Base-by-base conservation (phyloP, 2,888 invertebrate genomes). In the Sinohyriopsis cumingii region DNA sequence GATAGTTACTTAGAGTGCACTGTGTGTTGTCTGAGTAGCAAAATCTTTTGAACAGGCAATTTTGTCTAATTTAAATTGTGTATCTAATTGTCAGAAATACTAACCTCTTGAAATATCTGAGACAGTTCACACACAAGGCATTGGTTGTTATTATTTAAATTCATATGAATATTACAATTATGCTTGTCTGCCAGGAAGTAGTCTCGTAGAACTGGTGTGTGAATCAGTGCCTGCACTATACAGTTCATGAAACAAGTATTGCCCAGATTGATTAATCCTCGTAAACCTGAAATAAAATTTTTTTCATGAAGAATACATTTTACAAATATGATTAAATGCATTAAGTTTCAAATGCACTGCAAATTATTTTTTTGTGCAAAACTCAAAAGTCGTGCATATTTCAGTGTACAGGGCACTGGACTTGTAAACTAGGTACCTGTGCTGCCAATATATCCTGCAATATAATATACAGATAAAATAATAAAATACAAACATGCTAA, bases 191-290 rank as follows among this genome's bases (percentile, higher is more conserved):
- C 95, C 81, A 99, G 92, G 90, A 99, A 98, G 91, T 96, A 99
- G 90, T 99, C 98, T 76, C 98, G 92, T 68, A 99, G 91, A 57
- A 98, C 91, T 1, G 98, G 98, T 5, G 98, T 98, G 90, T 99
- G 98, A 81, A 97, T 96, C 81, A 99, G 90, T 0, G 97, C 96
- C 92, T 97, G 96, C 18, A 99, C 95, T 84, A 99, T 97, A 88
- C 97, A 97, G 91, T 98, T 99, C 96, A 99, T 97, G 89, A 98
- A 99, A 91, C 99, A 99, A 5, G 99, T 99, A 81, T 97, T 95
- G 55, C 99, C 99, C 77, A 99, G 92, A 91, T 99, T 99, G 85
- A 98, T 94, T 69, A 99, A 91, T 0, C 99, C 99, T 68, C 99
- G 92, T 71, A 99, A 92, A 57, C 99, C 94, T 92, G 88, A 59